Evolutionary conservation across 2,113 vertebrate genomes (phyloP), one percentile per base, ranked within the genome.

Genomic region (Pan paniscus): DNA sequence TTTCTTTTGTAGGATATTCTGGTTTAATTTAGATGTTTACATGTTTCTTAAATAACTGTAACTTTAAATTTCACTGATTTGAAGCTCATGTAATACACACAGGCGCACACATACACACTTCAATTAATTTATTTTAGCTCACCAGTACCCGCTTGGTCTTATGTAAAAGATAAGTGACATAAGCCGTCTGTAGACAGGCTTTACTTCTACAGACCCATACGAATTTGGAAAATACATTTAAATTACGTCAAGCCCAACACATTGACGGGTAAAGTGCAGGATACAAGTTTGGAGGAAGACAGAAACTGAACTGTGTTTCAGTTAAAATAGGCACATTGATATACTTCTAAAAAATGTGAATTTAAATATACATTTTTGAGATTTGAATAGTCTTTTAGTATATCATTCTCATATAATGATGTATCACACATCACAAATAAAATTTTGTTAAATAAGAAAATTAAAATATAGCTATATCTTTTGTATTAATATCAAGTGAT

Each of bases 61-160:
- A 76, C 48, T 97, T 97, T 97, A 12, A 52, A 78, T 98, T 95
- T 89, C 67, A 59, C 25, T 80, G 30, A n/a, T 96, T 96, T 88
- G 61, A 97, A 97, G 70, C n/a, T 95, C 96, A 95, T 55, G 18
- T 55, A 89, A 97, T 43, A 95, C 86, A 46, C 30, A 50, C 14
- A 93, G 6, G 79, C 17, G 72, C 9, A 61, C 4, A 82, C 80
- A 93, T 40, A 95, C 14, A 84, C 40, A 92, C 95, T 52, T 96
- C 17, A 38, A 23, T 96, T 59, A 35, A 35, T 82, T 50, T 86
- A 87, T 48, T 93, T 97, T 40, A 64, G 50, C 59, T 83, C 57
- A 61, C 14, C 9, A n/a, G 23, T 48, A 79, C 8, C 32, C 4
- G 40, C 30, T 85, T 43, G 23, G 73, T 40, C 70, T 73, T 16